phyloP scores from a whole-genome alignment of 64 coral and sea anemone species.

The Hydrozoanthus tunicans region DNA sequence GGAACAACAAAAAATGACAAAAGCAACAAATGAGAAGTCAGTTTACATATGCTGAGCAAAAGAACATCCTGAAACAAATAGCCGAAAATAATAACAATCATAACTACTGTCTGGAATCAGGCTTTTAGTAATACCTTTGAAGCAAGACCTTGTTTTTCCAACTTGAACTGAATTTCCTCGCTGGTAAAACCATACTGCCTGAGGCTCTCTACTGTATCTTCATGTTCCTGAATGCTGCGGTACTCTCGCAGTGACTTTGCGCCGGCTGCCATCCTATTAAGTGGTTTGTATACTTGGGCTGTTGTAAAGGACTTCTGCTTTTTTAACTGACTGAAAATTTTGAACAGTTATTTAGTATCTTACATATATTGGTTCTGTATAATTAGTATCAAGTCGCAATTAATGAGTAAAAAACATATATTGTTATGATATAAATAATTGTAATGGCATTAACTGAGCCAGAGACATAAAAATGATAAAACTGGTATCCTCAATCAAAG shows the following conservation, averaged over 20 bases:
- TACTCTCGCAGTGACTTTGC: slow-evolving; percentile 76
- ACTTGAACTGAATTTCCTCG: slow-evolving; percentile 96
- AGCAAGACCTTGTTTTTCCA: slow-evolving; percentile 71
- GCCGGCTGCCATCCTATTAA: slow-evolving; percentile 64
- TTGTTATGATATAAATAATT: too few species aligned
- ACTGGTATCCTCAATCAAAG: too few species aligned
- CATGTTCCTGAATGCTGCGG: slow-evolving; percentile 63
- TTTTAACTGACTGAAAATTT: slow-evolving; percentile 60
- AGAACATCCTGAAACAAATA: not conserved
- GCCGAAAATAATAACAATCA: too few species aligned
- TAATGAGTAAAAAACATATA: too few species aligned
- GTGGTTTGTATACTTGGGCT: slow-evolving; percentile 66
- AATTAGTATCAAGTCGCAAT: too few species aligned
- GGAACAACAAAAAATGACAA: too few species aligned
- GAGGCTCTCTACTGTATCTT: slow-evolving; percentile 68
- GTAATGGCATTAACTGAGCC: too few species aligned
- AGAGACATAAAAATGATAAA: too few species aligned
- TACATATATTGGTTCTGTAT: too few species aligned
- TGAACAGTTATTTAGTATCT: not conserved
- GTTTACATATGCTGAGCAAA: not conserved
- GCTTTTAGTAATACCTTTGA: slow-evolving; percentile 59
- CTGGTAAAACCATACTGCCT: slow-evolving; percentile 72
- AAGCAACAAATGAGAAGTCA: too few species aligned
- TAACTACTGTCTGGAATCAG: not conserved
- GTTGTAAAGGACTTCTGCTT: slow-evolving; percentile 81